Conservation (phyloP, 2,113 vertebrate species). For the Dicentrarchus labrax region DNA sequence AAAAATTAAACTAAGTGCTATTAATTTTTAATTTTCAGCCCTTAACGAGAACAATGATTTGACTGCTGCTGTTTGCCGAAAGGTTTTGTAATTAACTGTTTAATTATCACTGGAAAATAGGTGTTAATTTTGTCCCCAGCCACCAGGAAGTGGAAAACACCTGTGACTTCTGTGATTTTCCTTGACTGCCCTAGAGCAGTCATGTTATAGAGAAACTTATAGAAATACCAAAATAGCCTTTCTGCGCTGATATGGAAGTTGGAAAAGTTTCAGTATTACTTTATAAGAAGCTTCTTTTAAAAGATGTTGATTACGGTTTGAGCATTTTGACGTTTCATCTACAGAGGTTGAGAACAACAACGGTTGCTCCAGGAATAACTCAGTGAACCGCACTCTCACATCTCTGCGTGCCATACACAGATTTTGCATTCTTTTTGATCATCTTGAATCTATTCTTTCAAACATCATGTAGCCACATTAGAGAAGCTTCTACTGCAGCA, state of each 20-base stretch:
- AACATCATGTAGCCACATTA: constrained; percentile 21
- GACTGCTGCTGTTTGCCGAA: not conserved
- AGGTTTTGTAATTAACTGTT: not conserved
- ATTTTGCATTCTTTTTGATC: not conserved
- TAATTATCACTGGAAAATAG: not conserved
- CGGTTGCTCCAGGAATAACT: constrained; percentile 36
- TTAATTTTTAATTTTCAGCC: not conserved
- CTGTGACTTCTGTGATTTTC: not conserved
- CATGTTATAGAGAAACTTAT: not conserved
- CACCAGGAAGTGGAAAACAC: too few species aligned
- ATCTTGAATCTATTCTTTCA: constrained; percentile 4
- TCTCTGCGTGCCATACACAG: not conserved
- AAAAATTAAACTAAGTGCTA: not conserved
- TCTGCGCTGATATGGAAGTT: not conserved
- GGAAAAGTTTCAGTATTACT: constrained; percentile 11
- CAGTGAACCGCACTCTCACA: not conserved
- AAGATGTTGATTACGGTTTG: not conserved
- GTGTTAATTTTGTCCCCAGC: not conserved
- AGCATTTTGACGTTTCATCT: not conserved
- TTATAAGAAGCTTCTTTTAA: not conserved
- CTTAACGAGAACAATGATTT: not conserved
- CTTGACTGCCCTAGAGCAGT: not conserved
- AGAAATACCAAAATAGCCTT: not conserved
- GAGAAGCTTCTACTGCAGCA: not conserved
- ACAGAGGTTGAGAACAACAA: not conserved